Percentiles rank a stretch among this genome's conserved stretches.
These are phyloP conservation scores for Drosophila affinis DNA, from an alignment of 2,888 invertebrate species.

Conservation along the genomic window DNA sequence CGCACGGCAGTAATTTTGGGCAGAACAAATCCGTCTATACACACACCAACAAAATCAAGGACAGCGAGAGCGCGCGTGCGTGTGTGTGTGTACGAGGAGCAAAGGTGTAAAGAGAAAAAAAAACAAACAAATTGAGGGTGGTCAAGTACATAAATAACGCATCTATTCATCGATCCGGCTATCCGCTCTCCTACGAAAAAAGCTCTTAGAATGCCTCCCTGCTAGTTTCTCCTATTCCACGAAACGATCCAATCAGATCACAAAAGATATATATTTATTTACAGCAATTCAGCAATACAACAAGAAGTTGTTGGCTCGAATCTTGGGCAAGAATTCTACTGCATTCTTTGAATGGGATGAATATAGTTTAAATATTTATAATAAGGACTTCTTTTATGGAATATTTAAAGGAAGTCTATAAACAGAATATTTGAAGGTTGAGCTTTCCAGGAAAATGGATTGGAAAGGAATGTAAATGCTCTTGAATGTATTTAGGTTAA, in stretches of 20 bases:
- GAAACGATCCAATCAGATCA: not conserved
- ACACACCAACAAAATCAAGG: conserved; percentile 34
- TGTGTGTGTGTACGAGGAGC: not conserved
- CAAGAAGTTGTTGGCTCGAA: not conserved
- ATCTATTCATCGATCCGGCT: not conserved
- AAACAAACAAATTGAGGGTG: not conserved
- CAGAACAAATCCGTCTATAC: conserved; percentile 31
- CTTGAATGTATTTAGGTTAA: no score
- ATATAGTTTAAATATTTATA: no score
- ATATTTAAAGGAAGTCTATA: no score
- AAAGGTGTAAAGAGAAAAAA: not conserved
- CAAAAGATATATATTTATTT: not conserved
- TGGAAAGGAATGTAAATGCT: not conserved
- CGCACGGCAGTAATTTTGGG: conserved; percentile 52
- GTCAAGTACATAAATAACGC: not conserved
- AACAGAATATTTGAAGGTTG: not conserved
- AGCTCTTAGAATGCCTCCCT: not conserved
- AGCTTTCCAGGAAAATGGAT: not conserved
- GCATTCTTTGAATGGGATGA: not conserved
- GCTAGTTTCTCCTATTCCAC: not conserved
- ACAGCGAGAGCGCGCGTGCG: conserved; percentile 4
- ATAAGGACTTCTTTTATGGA: no score
- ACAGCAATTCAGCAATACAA: not conserved
- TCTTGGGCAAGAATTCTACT: not conserved
- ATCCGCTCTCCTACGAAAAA: not conserved